Conservation (phyloP, 2,113 vertebrate species). For the Thamnaconus septentrionalis region DNA sequence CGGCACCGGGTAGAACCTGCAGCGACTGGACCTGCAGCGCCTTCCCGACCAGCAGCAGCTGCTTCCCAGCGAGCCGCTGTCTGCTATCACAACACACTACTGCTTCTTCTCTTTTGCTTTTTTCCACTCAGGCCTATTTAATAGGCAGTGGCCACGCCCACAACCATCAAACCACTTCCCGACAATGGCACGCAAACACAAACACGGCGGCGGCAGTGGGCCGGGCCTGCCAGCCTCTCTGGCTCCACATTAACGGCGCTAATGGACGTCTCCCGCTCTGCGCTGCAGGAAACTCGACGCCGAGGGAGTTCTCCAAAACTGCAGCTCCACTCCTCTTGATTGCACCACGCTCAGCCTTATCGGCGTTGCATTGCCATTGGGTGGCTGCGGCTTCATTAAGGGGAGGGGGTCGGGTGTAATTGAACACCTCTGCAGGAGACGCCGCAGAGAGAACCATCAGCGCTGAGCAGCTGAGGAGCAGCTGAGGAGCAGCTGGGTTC, state of each 20-base stretch:
- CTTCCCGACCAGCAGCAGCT: neutral
- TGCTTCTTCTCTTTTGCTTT: neutral
- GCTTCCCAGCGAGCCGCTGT: slow-evolving; percentile 17
- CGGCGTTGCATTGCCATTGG: slow-evolving; percentile 27
- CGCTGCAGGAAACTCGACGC: slow-evolving; percentile 1
- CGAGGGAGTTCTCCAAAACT: slow-evolving; percentile 32
- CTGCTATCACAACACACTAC: slow-evolving; percentile 23
- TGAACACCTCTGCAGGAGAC: slow-evolving; percentile 56
- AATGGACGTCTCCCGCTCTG: slow-evolving; percentile 63
- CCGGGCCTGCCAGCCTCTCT: slow-evolving; percentile 20
- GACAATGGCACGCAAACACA: slow-evolving; percentile 52
- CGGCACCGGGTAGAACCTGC: neutral
- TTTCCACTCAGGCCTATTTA: slow-evolving; percentile 21
- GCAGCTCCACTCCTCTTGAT: slow-evolving; percentile 26
- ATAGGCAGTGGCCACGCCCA: slow-evolving; percentile 58
- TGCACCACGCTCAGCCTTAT: slow-evolving; percentile 27
- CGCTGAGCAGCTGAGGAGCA: slow-evolving; percentile 68
- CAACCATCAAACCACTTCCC: slow-evolving; percentile 63
- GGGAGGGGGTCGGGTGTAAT: slow-evolving; percentile 50
- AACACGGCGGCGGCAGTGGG: slow-evolving; percentile 29
- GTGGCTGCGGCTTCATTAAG: slow-evolving; percentile 43
- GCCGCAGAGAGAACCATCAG: slow-evolving; percentile 57
- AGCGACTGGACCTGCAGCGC: neutral
- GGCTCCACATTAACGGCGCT: slow-evolving; percentile 62
- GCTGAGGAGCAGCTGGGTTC: too few relatives aligned